Conservation (phyloP, 2,797 vertebrate species). For the Gymnocypris eckloni region DNA sequence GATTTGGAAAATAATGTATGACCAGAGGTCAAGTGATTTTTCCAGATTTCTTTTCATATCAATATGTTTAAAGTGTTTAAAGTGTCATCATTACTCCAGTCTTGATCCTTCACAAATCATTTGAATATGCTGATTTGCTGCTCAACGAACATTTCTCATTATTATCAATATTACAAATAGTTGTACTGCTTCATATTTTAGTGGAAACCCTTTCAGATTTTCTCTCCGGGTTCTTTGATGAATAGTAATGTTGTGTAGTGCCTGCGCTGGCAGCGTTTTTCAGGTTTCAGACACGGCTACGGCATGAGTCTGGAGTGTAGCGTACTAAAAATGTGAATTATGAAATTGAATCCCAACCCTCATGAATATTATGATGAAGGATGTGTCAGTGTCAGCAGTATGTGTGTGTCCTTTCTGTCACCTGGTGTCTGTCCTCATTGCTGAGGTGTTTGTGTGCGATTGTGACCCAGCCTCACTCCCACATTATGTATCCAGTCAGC, state of each 20-base stretch:
- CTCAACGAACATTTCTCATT: not conserved
- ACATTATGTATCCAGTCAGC: slow-evolving; percentile 61
- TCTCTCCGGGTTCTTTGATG: not conserved
- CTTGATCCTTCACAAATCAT: not conserved
- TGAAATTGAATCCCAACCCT: slow-evolving; percentile 9
- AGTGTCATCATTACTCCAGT: not conserved
- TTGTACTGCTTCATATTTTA: not conserved
- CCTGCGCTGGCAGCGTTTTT: not conserved
- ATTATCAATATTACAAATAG: not conserved
- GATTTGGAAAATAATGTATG: not conserved
- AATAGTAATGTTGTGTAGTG: not conserved
- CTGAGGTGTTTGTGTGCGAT: slow-evolving; percentile 61
- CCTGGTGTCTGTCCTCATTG: slow-evolving; percentile 17
- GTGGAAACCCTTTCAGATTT: not conserved
- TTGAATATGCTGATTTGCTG: not conserved
- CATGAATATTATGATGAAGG: slow-evolving; percentile 25
- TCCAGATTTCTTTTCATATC: not conserved
- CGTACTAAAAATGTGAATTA: slow-evolving; percentile 2
- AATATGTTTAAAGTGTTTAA: too few species aligned
- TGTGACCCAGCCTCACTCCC: slow-evolving; percentile 58
- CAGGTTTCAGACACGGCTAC: not conserved
- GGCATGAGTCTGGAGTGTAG: not conserved
- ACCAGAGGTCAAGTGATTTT: not conserved
- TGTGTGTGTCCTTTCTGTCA: slow-evolving; percentile 11
- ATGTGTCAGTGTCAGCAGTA: not conserved